Conservation (phyloP, 1,140 invertebrate species). For the Drosophila nannoptera region DNA sequence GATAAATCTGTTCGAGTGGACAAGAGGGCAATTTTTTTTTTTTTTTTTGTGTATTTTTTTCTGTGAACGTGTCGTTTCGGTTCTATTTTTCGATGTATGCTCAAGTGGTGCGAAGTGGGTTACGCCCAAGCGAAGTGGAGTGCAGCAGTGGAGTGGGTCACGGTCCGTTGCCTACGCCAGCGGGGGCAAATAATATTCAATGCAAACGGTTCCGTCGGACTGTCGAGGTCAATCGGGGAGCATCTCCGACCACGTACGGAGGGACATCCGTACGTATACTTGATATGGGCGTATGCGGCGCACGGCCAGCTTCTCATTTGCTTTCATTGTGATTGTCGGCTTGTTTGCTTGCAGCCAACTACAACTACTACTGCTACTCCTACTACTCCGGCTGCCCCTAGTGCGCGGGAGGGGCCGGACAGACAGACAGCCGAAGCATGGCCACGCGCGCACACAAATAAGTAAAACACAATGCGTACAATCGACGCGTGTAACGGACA, state of each 20-base stretch:
- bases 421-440: slow-evolving; percentile 31
- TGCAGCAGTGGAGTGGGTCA: slow-evolving; percentile 24
- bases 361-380: background rate
- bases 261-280: slow-evolving; percentile 34
- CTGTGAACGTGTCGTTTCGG: slow-evolving; percentile 40
- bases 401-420: slow-evolving; percentile 6
- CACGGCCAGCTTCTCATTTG: slow-evolving; percentile 25
- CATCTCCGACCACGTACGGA: background rate
- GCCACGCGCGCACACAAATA: slow-evolving; percentile 43
- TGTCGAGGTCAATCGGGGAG: slow-evolving; percentile 4
- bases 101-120: slow-evolving; percentile 25
- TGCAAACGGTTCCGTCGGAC: slow-evolving; percentile 38
- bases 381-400: too few relatives aligned
- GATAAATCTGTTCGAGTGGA: slow-evolving; percentile 67
- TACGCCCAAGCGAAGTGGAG: slow-evolving; percentile 19
- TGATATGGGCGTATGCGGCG: slow-evolving; percentile 45
- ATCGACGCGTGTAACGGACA: slow-evolving; percentile 60
- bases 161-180: slow-evolving; percentile 21
- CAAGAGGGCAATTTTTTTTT: slow-evolving; percentile 52
- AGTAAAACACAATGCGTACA: slow-evolving; percentile 58
- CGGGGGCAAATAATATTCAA: slow-evolving; percentile 37
- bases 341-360: slow-evolving; percentile 11
- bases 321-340: slow-evolving; percentile 20
- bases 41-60: slow-evolving; percentile 42
- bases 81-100: slow-evolving; percentile 35